Evolutionary conservation across 2,797 vertebrate species (phyloP).

Genomic region (Nyctibius grandis): DNA sequence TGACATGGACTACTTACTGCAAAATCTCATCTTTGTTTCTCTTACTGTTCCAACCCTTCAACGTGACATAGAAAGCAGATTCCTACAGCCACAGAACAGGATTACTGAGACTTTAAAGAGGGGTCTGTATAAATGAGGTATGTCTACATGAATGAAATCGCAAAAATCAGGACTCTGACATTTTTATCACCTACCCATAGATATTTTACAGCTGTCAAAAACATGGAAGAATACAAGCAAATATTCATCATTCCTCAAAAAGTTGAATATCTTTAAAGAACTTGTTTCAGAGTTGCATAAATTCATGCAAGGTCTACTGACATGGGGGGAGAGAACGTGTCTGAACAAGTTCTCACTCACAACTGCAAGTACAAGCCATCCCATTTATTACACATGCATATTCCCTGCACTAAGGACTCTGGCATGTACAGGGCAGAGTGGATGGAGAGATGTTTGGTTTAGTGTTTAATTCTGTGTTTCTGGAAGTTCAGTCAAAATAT

Average conservation of each 20-base stretch:
- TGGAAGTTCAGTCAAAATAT: neutral
- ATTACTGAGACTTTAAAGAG: neutral
- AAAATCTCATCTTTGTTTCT: neutral
- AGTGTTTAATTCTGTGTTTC: neutral
- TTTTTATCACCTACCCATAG: neutral
- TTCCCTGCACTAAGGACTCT: neutral
- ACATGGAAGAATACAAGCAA: neutral
- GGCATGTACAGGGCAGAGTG: neutral
- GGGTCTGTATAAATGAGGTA: neutral
- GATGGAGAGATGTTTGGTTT: neutral
- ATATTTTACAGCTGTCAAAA: neutral
- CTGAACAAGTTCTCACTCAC: conserved; percentile 13
- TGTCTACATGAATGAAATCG: accelerated
- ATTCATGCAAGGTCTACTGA: neutral
- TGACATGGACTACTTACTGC: neutral
- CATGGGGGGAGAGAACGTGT: neutral
- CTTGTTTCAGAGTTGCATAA: neutral
- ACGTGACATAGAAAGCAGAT: neutral
- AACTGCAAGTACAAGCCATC: neutral
- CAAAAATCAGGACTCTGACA: neutral
- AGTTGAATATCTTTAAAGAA: neutral
- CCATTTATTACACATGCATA: neutral
- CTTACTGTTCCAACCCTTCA: neutral
- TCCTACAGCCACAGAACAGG: neutral
- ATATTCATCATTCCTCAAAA: neutral